phyloP scores from a whole-genome alignment of 2,888 invertebrate genomes.

The Epirrita christyi region DNA sequence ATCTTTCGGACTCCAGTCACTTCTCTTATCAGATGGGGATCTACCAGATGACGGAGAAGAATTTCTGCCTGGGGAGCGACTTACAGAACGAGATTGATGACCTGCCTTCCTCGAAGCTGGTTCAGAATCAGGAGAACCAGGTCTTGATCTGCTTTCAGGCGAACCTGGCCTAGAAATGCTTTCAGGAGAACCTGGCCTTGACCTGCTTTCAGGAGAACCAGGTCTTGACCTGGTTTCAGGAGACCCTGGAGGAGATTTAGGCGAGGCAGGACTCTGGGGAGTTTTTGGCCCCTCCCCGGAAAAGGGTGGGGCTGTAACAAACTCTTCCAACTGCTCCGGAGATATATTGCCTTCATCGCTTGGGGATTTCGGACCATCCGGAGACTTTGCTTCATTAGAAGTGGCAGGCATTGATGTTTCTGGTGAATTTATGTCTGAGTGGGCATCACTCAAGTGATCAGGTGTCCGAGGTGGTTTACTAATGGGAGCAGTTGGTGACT shows the following conservation, averaged over 20 bases:
- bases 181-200: slow-evolving; percentile 50
- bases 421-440: slow-evolving; percentile 78
- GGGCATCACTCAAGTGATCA: slow-evolving; percentile 72
- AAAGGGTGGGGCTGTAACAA: slow-evolving; percentile 57
- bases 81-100: slow-evolving; percentile 59
- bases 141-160: slow-evolving; percentile 63
- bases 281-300: slow-evolving; percentile 70
- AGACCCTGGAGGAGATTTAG: slow-evolving; percentile 57
- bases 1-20: slow-evolving; percentile 73
- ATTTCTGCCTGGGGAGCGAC: slow-evolving; percentile 67
- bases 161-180: slow-evolving; percentile 62
- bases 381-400: slow-evolving; percentile 71
- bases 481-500: slow-evolving; percentile 56
- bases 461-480: slow-evolving; percentile 60
- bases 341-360: slow-evolving; percentile 63
- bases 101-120: slow-evolving; percentile 52
- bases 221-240: slow-evolving; percentile 53
- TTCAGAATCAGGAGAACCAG: slow-evolving; percentile 65
- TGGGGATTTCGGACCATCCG: slow-evolving; percentile 76
- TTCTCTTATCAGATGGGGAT: slow-evolving; percentile 49
- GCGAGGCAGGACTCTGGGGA: slow-evolving; percentile 65
- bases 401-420: slow-evolving; percentile 73
- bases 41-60: slow-evolving; percentile 57
- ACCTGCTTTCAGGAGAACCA: slow-evolving; percentile 45
- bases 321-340: slow-evolving; percentile 59